These are phyloP conservation scores for Chrysolina haemoptera DNA, from an alignment of 2,888 invertebrate genomes.

Conservation along the genomic window DNA sequence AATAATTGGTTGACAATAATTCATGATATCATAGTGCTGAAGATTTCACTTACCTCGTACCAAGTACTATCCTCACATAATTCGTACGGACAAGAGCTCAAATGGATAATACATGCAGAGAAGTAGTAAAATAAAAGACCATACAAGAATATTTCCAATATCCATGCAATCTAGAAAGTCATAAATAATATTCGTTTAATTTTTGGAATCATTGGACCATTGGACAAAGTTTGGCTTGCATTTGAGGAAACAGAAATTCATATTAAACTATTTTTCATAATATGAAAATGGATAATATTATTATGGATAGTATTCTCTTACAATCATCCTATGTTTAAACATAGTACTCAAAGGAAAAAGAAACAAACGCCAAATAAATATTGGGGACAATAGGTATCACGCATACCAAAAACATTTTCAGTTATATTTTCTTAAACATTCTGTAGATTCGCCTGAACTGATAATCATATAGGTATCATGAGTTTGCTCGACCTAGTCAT, in stretches of 20 bases:
- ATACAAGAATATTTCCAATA: constrained; percentile 71
- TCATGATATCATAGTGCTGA: no score
- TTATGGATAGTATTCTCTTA: no score
- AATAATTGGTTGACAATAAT: no score
- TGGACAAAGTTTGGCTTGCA: neutral
- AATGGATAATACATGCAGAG: constrained; percentile 72
- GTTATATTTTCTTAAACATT: no score
- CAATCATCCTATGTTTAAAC: no score
- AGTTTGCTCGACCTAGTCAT: no score
- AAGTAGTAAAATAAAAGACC: constrained; percentile 71
- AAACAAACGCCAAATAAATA: neutral
- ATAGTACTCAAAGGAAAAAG: no score
- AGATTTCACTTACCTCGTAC: constrained; percentile 61
- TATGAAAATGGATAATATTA: no score
- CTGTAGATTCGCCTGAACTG: no score
- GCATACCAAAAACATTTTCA: neutral
- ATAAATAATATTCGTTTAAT: neutral
- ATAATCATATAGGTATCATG: no score
- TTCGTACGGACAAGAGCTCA: constrained; percentile 72
- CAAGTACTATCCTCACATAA: constrained; percentile 72
- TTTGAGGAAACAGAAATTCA: no score
- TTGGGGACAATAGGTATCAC: neutral
- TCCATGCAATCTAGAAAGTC: constrained; percentile 40
- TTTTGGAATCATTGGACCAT: neutral
- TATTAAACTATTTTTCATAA: no score